Evolutionary conservation across 2,113 vertebrate genomes (phyloP).

Genomic region (Grammomys surdaster): DNA sequence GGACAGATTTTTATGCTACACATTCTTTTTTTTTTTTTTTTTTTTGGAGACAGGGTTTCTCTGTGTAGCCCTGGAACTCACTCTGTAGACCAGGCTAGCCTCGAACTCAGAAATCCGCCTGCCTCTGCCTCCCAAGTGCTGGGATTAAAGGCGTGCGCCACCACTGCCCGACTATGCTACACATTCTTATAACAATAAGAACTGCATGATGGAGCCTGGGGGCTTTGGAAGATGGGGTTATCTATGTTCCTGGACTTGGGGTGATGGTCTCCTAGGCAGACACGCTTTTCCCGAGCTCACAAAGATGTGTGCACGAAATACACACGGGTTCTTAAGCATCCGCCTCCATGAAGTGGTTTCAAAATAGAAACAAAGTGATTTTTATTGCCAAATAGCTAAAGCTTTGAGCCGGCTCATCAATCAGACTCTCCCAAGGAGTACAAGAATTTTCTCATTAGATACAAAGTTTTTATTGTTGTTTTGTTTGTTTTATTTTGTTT

Average conservation of each 20-base stretch:
- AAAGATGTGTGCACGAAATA: background rate
- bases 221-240: background rate
- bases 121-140: too few relatives aligned
- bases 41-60: too few relatives aligned
- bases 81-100: too few relatives aligned
- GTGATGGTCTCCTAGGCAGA: too few relatives aligned
- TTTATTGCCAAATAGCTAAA: background rate
- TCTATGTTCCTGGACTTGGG: too few relatives aligned
- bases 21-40: too few relatives aligned
- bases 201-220: too few relatives aligned
- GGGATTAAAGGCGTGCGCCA: too few relatives aligned
- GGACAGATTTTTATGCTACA: background rate
- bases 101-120: too few relatives aligned
- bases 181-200: background rate
- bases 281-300: background rate
- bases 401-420: background rate
- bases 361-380: background rate
- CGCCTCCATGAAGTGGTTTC: background rate
- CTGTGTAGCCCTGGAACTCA: too few relatives aligned
- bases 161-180: too few relatives aligned
- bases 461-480: background rate
- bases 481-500: background rate
- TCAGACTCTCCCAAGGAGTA: background rate
- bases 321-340: background rate
- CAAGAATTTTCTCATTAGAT: background rate